These are phyloP conservation scores for Drosophila carrolli DNA, from an alignment of 1,140 invertebrate species.

Conservation along the genomic window DNA sequence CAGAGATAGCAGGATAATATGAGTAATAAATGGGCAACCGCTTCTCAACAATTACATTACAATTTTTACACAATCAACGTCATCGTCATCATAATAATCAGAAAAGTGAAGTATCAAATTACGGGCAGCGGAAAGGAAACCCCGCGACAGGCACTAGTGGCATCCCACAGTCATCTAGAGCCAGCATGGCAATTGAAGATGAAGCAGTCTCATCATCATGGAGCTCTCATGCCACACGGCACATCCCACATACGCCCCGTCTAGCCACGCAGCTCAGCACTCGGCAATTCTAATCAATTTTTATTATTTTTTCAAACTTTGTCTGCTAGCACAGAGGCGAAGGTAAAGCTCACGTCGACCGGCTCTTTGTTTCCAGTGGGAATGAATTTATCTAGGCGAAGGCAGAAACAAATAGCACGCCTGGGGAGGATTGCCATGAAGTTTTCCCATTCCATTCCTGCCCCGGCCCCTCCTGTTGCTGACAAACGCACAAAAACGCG, in stretches of 20 bases:
- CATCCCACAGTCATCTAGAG: conserved; percentile 46
- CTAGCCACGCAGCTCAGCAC: conserved; percentile 39
- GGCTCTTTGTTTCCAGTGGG: conserved; percentile 66
- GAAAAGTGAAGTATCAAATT: conserved; percentile 83
- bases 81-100: conserved; percentile 79
- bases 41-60: conserved; percentile 76
- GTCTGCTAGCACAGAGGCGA: conserved; percentile 34
- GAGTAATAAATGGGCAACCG: conserved; percentile 26
- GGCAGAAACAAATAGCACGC: conserved; percentile 73
- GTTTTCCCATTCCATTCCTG: conserved; percentile 13
- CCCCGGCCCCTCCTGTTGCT: conserved; percentile 38
- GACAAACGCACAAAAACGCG: conserved; percentile 70
- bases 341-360: conserved; percentile 34
- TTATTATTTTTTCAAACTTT: conserved; percentile 84
- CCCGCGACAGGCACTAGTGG: conserved; percentile 15
- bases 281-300: conserved; percentile 84
- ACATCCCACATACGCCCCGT: conserved; percentile 60
- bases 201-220: conserved; percentile 51
- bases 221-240: conserved; percentile 9
- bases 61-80: conserved; percentile 82
- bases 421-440: conserved; percentile 63
- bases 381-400: conserved; percentile 69
- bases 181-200: conserved; percentile 66
- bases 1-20: not conserved
- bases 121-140: conserved; percentile 47